Base-by-base conservation (phyloP, 2,888 invertebrate species). In the Seladonia tumulorum region DNA sequence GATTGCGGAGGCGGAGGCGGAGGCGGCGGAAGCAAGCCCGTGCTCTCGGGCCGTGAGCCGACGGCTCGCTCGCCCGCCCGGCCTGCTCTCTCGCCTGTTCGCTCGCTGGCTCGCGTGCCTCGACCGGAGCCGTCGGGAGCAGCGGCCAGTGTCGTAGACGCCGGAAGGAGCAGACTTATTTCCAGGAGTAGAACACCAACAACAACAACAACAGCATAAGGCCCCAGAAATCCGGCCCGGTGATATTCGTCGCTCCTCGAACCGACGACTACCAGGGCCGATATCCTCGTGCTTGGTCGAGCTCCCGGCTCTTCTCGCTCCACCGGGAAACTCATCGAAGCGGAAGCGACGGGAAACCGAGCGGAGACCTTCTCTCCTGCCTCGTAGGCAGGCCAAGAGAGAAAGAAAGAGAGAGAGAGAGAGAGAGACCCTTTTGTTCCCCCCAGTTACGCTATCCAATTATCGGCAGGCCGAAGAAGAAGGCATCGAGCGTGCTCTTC, bases 121-220 rank as follows among this genome's bases (percentile, higher is more conserved):
- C 74, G 57, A 39, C 70, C 79, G 66, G 74, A 66, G 77, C 79
- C 84, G 79, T 83, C 83, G 86, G 81, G 63, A 35, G 53, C 53
- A 29, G 66, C 29, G 66, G 8, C 18, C 66, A 29, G 66, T 29
- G 16, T 66, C 8, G 29, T 18, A n/a, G 25, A 14, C 5, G 60
- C 14, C 60, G 16, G 60, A n/a, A 53, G n/a, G n/a, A 53, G 53
- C 53, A 53, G 10, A 1, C 53, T 53, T 53, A 1, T 53, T 53
- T 53, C 53, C 53, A 53, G 53, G 8, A 53, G 53, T 22, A 53
- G 10, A 35, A 35, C 10, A 53, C 22, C 53, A 2, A 53, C 49
- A 22, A 53, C 53, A 8, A 22, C 53, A 53, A 53, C 53, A n/a
- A 10, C 5, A 16, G 16, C 63, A 35, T 29, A 35, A 8, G 66